Base-by-base conservation (phyloP, 2,888 invertebrate species). In the Chromoteleia sp. region DNA sequence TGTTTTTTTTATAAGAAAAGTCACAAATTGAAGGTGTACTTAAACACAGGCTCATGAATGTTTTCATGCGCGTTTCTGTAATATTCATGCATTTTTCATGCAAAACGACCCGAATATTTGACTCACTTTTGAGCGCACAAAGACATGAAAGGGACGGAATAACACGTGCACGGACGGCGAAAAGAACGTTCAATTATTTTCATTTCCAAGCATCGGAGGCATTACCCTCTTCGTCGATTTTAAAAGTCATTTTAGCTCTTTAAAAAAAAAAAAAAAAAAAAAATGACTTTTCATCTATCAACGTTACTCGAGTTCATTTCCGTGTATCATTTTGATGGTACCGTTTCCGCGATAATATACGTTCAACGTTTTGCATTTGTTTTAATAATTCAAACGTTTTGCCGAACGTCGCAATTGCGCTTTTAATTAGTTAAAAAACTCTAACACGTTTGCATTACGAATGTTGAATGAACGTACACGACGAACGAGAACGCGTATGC, bases 131-230 rank as follows among this genome's bases (percentile, higher is more conserved):
- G 17, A 52, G 10, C 29, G 33, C 15, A 12, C 54, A 56, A 68
- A 68, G 43, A 68, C 19, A 19, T 43, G 30, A 43, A 68, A 56
- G 43, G 12, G 3, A 29, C 19, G 12, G 43, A 41, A 19, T 30
- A 36, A 68, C 33, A 43, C 19, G 6, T 30, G 30, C 19, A 54
- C 14, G 15, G 30, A 29, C 25, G 7, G 15, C 10, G 10, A 67
- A 67, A 43, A 25, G 54, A 54, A 56, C 68, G 56, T 68, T 68
- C 56, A 68, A 68, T 68, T 68, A 68, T 56, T 68, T 68, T 68
- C 68, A 56, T 45, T 36, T 19, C 19, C 36, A 56, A 56, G 36
- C 54, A 36, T 52, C 56, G 33, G 5, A 29, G 10, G 21, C 29
- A 45, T 68, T 45, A 45, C 39, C 43, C 21, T 17, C 19, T 43